Evolutionary conservation across 1,140 invertebrate species (phyloP).

Genomic region (Plodia interpunctella): DNA sequence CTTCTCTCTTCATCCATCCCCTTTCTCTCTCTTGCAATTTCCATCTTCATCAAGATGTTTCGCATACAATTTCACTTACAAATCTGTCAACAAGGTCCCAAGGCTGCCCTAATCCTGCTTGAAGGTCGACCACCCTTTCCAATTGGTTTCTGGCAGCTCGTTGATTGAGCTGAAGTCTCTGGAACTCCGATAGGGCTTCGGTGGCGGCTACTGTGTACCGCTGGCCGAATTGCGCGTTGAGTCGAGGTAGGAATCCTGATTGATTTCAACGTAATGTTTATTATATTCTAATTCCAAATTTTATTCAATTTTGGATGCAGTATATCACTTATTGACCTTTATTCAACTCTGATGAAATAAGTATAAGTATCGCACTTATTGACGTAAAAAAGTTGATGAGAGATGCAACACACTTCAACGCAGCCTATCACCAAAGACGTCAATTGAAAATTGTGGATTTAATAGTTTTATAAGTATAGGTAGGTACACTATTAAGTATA

Average conservation of each 20-base stretch:
- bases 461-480: too few relatives aligned
- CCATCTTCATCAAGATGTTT: constrained; percentile 11
- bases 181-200: constrained; percentile 83
- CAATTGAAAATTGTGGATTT: too few relatives aligned
- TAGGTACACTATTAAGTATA: too few relatives aligned
- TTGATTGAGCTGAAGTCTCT: constrained; percentile 78
- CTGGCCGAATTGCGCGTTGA: constrained; percentile 80
- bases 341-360: too few relatives aligned
- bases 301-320: too few relatives aligned
- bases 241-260: constrained; percentile 81
- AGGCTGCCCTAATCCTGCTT: constrained; percentile 77
- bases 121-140: constrained; percentile 76
- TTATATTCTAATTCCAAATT: too few relatives aligned
- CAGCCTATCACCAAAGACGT: too few relatives aligned
- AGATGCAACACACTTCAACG: too few relatives aligned
- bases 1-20: constrained; percentile 34
- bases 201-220: constrained; percentile 81
- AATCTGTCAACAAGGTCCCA: constrained; percentile 79
- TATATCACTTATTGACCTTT: too few relatives aligned
- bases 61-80: constrained; percentile 62
- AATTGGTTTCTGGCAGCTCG: constrained; percentile 75
- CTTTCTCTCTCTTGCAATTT: constrained; percentile 17
- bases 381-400: too few relatives aligned
- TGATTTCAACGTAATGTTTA: not conserved
- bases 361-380: too few relatives aligned